These are phyloP conservation scores for Netelia inedita DNA, from an alignment of 2,888 invertebrate genomes.

Conservation along the genomic window DNA sequence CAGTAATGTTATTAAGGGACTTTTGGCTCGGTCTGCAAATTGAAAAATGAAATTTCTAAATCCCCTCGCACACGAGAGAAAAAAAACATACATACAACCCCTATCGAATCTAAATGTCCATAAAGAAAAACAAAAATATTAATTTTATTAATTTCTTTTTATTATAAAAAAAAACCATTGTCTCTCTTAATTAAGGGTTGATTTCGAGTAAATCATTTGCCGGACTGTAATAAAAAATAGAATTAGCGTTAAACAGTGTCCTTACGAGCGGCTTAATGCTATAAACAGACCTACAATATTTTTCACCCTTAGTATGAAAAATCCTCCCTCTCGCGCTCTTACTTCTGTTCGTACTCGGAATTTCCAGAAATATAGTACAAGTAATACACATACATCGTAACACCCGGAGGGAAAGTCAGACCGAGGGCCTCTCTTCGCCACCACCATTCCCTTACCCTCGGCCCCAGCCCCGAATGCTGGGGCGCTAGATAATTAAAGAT, in stretches of 20 bases:
- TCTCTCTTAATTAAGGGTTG: no score
- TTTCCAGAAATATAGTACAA: conserved; percentile 19
- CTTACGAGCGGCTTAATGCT: neutral
- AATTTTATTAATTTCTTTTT: no score
- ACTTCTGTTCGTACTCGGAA: neutral
- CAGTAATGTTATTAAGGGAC: conserved; percentile 16
- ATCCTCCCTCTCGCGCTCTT: conserved; percentile 41
- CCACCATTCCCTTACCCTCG: conserved; percentile 8
- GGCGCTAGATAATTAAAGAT: conserved; percentile 81
- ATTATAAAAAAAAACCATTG: no score
- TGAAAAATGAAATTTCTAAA: conserved; percentile 35
- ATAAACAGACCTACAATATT: neutral
- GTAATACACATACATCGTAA: conserved; percentile 22
- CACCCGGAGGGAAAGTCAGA: conserved; percentile 29
- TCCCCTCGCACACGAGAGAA: conserved; percentile 20
- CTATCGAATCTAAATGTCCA: no score
- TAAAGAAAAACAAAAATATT: no score
- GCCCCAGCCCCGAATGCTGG: conserved; percentile 59
- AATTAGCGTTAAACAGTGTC: neutral
- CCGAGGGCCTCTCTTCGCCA: conserved; percentile 20
- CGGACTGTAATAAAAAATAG: neutral
- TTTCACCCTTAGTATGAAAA: neutral
- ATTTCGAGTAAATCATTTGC: neutral
- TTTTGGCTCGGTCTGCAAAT: conserved; percentile 61
- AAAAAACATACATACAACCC: neutral